These are phyloP conservation scores for Thunnus maccoyii DNA, from an alignment of 2,113 vertebrate species.

Conservation along the genomic window DNA sequence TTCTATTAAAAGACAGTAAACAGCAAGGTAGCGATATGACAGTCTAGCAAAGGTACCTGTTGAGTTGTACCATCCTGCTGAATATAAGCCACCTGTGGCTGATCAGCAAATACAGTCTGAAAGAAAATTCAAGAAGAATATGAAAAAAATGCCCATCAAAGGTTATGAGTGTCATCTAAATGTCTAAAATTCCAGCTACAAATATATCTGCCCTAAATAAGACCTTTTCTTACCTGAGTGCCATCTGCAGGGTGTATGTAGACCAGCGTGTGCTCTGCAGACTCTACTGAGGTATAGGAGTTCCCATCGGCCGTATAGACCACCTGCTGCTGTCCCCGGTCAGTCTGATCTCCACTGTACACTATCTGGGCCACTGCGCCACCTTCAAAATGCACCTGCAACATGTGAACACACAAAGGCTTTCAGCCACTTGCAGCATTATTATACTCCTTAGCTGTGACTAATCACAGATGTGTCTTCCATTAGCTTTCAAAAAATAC, in stretches of 20 bases:
- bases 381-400: slow-evolving; percentile 94
- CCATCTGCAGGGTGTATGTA: slow-evolving; percentile 98
- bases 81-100: slow-evolving; percentile 96
- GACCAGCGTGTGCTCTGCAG: slow-evolving; percentile 95
- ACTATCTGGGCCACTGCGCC: slow-evolving; percentile 95
- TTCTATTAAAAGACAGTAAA: background rate
- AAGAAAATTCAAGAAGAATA: slow-evolving; percentile 5
- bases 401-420: background rate
- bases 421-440: slow-evolving; percentile 1
- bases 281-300: slow-evolving; percentile 96
- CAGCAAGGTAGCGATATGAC: background rate
- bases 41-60: slow-evolving; percentile 85
- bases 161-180: background rate
- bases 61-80: slow-evolving; percentile 96
- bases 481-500: background rate
- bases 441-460: background rate
- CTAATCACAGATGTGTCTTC: rapidly evolving
- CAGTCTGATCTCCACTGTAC: slow-evolving; percentile 93
- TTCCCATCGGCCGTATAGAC: slow-evolving; percentile 94
- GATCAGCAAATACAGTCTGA: slow-evolving; percentile 95
- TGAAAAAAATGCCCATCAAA: background rate
- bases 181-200: background rate
- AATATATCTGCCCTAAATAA: background rate
- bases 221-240: slow-evolving; percentile 85
- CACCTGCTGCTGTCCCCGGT: slow-evolving; percentile 91